A percentile compares a stretch with the other conserved stretches of the same genome.
These are phyloP conservation scores for Sturmia bella DNA, from an alignment of 2,888 invertebrate genomes.

Conservation along the genomic window DNA sequence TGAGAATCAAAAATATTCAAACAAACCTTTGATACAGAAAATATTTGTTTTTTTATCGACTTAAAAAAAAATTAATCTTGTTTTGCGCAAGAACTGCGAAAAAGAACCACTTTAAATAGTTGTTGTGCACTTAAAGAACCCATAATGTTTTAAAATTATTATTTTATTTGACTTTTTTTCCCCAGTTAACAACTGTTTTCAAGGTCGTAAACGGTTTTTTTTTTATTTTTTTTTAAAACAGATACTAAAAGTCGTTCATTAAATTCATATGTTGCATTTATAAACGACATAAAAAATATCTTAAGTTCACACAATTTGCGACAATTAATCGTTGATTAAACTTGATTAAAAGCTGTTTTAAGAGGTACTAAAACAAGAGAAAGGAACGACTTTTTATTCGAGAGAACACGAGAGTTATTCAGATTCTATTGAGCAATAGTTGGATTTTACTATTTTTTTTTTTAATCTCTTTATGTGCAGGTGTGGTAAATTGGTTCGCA, in stretches of 20 bases:
- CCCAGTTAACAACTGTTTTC: constrained; percentile 28
- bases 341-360: neutral
- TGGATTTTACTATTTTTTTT: too few relatives aligned
- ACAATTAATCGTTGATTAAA: constrained; percentile 13
- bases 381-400: neutral
- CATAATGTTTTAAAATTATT: neutral
- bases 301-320: neutral
- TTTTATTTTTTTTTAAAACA: neutral
- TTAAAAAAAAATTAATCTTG: constrained; percentile 3
- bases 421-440: too few relatives aligned
- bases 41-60: too few relatives aligned
- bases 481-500: too few relatives aligned
- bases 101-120: constrained; percentile 28
- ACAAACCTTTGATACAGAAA: too few relatives aligned
- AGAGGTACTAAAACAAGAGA: neutral
- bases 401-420: constrained; percentile 12
- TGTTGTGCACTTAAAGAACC: constrained; percentile 20
- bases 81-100: constrained; percentile 2
- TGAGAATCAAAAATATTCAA: too few relatives aligned
- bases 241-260: neutral
- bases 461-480: too few relatives aligned
- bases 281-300: constrained; percentile 2
- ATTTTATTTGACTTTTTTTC: neutral
- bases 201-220: constrained; percentile 5
- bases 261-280: constrained; percentile 3